These are phyloP conservation scores for Sanderia malayensis DNA, from an alignment of 30 jellyfish, hydroid and myxozoan genomes.

Conservation along the genomic window DNA sequence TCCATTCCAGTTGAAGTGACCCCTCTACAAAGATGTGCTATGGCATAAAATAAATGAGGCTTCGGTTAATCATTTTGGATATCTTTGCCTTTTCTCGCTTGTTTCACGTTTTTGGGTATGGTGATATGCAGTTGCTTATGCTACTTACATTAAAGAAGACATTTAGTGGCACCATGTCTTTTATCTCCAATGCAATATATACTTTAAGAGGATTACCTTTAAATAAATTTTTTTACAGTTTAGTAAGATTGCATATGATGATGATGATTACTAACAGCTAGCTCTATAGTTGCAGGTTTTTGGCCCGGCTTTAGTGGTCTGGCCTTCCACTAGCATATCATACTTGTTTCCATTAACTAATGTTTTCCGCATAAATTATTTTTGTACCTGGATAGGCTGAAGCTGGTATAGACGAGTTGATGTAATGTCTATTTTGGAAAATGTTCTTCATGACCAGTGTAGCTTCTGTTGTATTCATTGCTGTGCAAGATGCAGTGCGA, in stretches of 20 bases:
- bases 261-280: no score
- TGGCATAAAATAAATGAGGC: no score
- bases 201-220: slow-evolving; percentile 26
- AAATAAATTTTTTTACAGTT: no score
- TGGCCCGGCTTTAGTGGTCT: no score
- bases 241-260: no score
- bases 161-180: slow-evolving; percentile 42
- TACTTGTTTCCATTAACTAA: no score
- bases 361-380: neutral
- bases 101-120: no score
- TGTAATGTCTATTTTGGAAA: neutral
- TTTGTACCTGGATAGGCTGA: slow-evolving; percentile 41
- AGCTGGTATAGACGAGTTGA: slow-evolving; percentile 35
- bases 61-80: no score
- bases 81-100: no score
- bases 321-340: no score
- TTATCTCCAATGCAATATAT: neutral
- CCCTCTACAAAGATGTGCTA: slow-evolving; percentile 43
- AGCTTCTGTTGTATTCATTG: slow-evolving; percentile 21
- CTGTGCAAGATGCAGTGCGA: neutral
- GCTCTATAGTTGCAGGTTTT: no score
- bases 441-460: slow-evolving; percentile 16
- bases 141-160: slow-evolving; percentile 30
- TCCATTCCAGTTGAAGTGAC: slow-evolving; percentile 15
- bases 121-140: no score